These are phyloP conservation scores for Pheosia gnoma DNA, from an alignment of 2,888 invertebrate species.

Conservation along the genomic window DNA sequence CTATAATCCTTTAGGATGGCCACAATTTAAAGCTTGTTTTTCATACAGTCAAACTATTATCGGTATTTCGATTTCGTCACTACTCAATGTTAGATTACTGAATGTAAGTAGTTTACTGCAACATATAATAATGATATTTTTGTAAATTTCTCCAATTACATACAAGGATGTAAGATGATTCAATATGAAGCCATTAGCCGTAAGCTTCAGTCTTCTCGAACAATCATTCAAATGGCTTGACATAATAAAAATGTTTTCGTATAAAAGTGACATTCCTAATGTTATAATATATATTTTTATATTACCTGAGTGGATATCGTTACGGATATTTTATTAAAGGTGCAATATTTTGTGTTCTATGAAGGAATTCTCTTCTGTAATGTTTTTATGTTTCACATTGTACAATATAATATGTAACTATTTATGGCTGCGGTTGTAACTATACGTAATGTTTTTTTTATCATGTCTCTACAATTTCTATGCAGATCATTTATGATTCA, in stretches of 20 bases:
- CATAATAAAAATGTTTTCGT: slow-evolving; percentile 17
- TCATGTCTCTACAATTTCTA: too few relatives aligned
- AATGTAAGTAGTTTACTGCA: not conserved
- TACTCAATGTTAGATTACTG: not conserved
- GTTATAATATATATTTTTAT: slow-evolving; percentile 1
- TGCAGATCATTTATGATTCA: too few relatives aligned
- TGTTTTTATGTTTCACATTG: slow-evolving; percentile 33
- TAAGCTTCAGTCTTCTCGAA: slow-evolving; percentile 67
- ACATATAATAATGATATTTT: slow-evolving; percentile 6
- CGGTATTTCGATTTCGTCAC: not conserved
- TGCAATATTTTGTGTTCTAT: slow-evolving; percentile 31
- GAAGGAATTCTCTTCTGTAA: slow-evolving; percentile 15
- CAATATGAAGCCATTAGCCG: slow-evolving; percentile 44
- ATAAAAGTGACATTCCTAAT: slow-evolving; percentile 7
- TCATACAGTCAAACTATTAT: too few relatives aligned
- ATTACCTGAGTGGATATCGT: not conserved
- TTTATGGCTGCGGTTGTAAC: slow-evolving; percentile 10
- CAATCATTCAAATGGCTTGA: slow-evolving; percentile 22
- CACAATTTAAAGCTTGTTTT: too few relatives aligned
- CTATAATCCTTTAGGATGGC: too few relatives aligned
- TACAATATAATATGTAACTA: slow-evolving; percentile 23
- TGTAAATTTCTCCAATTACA: slow-evolving; percentile 13
- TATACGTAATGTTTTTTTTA: not conserved
- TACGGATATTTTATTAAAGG: slow-evolving; percentile 8
- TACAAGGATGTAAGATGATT: slow-evolving; percentile 46